Percentiles rank a stretch among this genome's conserved stretches.
Conservation (phyloP, 2,113 vertebrate genomes). For the Orcinus orca region DNA sequence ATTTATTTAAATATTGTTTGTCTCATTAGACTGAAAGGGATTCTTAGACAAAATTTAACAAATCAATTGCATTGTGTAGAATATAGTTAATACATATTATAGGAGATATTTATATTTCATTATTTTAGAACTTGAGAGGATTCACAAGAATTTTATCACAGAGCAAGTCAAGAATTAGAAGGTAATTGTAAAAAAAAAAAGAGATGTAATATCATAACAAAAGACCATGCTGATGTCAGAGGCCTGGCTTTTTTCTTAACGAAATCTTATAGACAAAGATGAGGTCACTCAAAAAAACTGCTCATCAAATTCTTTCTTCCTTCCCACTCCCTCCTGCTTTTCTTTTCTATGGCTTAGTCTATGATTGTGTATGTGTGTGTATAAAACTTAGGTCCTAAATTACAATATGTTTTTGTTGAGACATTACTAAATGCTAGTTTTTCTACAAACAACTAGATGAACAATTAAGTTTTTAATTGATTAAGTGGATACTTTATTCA, state of each 20-base stretch:
- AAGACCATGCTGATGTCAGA: neutral
- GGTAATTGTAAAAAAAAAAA: neutral
- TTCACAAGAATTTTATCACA: neutral
- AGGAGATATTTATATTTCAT: neutral
- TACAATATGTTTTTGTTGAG: neutral
- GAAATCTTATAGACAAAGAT: neutral
- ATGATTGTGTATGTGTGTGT: neutral
- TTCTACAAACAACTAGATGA: neutral
- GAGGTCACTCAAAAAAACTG: neutral
- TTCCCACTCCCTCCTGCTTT: neutral
- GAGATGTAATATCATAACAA: neutral
- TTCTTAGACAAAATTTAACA: neutral
- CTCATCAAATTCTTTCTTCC: too few species aligned
- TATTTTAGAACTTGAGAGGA: neutral
- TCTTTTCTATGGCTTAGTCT: neutral
- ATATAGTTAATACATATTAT: neutral
- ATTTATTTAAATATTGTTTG: slow-evolving; percentile 1
- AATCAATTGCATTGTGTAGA: neutral
- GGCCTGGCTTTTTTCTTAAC: neutral
- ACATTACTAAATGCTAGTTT: neutral
- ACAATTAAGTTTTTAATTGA: neutral
- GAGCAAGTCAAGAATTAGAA: neutral
- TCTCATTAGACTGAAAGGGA: neutral
- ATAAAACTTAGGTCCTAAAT: neutral
- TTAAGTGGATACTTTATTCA: neutral